These are phyloP conservation scores for Protobothrops flavoviridis DNA, from an alignment of 2,113 vertebrate species.

Conservation along the genomic window DNA sequence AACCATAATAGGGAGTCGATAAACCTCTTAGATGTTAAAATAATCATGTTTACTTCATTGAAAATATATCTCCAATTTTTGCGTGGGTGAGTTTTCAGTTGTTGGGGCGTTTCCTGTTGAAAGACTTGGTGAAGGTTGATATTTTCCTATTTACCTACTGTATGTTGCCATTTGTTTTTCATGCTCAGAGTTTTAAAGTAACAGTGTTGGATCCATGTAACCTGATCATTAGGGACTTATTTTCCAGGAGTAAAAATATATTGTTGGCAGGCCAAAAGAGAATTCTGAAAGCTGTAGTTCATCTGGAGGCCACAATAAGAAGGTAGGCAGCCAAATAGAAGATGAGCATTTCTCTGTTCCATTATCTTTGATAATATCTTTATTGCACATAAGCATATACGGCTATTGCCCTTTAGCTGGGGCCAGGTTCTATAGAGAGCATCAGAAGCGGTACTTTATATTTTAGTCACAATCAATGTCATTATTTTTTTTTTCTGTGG, in stretches of 20 bases:
- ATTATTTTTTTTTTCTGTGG: not conserved
- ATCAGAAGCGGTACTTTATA: not conserved
- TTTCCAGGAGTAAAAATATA: slow-evolving; percentile 1
- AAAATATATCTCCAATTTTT: not conserved
- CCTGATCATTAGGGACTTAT: not conserved
- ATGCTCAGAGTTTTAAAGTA: not conserved
- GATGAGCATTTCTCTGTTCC: too few species aligned
- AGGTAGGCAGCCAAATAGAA: not conserved
- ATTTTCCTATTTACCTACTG: not conserved
- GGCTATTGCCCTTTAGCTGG: not conserved
- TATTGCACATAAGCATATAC: not conserved
- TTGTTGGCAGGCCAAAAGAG: not conserved
- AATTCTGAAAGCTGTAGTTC: not conserved
- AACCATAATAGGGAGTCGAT: not conserved
- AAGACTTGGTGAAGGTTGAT: not conserved
- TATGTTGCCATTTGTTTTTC: not conserved
- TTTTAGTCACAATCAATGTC: not conserved
- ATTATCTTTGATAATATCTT: not conserved
- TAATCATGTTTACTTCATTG: not conserved
- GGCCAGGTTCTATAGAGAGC: not conserved
- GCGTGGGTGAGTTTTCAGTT: not conserved
- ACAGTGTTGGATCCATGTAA: not conserved
- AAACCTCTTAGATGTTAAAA: not conserved
- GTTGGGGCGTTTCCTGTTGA: not conserved
- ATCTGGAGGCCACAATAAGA: not conserved